phyloP scores from a whole-genome alignment of 1,140 invertebrate species.

The Trichonephila clavipes region DNA sequence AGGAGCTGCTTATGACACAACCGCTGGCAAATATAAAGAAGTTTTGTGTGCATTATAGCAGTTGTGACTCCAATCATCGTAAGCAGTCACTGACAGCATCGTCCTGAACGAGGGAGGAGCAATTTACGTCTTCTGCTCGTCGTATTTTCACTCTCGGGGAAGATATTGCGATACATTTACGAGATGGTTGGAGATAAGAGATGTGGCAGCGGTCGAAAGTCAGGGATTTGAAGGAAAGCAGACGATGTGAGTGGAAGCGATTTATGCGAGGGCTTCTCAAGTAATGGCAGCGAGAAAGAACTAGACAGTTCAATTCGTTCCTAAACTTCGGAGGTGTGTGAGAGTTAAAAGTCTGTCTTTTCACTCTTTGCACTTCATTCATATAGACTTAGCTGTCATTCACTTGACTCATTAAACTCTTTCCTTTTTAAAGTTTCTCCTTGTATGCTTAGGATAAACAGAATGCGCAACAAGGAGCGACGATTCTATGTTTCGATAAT shows the following conservation, averaged over 20 bases:
- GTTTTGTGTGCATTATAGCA: too few relatives aligned
- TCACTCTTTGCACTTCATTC: not conserved
- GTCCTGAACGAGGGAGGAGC: too few relatives aligned
- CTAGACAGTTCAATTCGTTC: not conserved
- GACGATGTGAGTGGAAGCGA: not conserved
- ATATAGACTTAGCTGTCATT: too few relatives aligned
- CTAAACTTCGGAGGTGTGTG: not conserved
- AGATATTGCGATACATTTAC: constrained; percentile 9
- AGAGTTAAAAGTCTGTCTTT: not conserved
- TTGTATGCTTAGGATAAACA: too few relatives aligned
- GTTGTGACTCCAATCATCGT: too few relatives aligned
- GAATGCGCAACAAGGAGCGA: too few relatives aligned
- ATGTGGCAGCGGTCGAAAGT: constrained; percentile 19
- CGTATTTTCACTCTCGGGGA: not conserved
- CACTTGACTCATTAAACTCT: too few relatives aligned
- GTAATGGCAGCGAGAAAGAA: constrained; percentile 20
- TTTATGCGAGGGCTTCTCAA: not conserved
- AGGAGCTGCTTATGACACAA: too few relatives aligned
- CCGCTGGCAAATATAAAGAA: too few relatives aligned
- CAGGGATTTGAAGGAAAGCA: constrained; percentile 2
- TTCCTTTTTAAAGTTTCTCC: not conserved
- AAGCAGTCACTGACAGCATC: too few relatives aligned
- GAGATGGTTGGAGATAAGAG: not conserved
- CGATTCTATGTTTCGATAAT: too few relatives aligned
- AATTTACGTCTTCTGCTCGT: not conserved